Evolutionary conservation across 2,113 vertebrate genomes (phyloP).

Genomic region (Oryzias javanicus): DNA sequence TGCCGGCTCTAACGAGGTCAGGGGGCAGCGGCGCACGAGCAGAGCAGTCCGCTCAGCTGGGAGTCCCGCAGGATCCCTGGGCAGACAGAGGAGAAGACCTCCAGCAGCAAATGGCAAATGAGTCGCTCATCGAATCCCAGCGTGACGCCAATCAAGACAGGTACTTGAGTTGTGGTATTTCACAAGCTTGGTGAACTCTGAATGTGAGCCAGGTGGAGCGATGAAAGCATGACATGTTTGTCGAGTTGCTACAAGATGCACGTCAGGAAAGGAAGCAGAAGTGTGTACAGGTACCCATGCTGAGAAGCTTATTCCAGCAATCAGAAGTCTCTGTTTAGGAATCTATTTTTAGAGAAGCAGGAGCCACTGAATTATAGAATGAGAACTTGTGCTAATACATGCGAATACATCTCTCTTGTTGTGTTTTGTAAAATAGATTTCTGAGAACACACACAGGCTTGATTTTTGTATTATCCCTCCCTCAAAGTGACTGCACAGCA

Average conservation of each 20-base stretch:
- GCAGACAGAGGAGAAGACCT: conserved; percentile 56
- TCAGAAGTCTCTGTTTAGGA: conserved; percentile 69
- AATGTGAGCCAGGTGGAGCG: conserved; percentile 25
- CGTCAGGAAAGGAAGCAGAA: conserved; percentile 51
- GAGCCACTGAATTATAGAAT: conserved; percentile 74
- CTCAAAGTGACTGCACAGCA: conserved; percentile 1
- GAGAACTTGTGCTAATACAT: conserved; percentile 70
- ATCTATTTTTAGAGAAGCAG: conserved; percentile 72
- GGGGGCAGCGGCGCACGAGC: conserved; percentile 33
- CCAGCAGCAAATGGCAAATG: conserved; percentile 62
- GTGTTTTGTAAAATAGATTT: conserved; percentile 56
- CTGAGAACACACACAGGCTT: conserved; percentile 12
- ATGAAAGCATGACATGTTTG: conserved; percentile 62
- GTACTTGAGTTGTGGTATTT: conserved; percentile 50
- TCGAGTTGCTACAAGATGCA: conserved; percentile 55
- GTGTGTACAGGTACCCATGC: conserved; percentile 51
- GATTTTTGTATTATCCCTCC: conserved; percentile 11
- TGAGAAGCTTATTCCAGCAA: conserved; percentile 60
- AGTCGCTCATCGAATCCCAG: conserved; percentile 68
- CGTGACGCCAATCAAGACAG: conserved; percentile 69
- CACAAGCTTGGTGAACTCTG: conserved; percentile 23
- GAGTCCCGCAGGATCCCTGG: conserved; percentile 65
- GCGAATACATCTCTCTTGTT: conserved; percentile 77
- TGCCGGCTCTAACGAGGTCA: conserved; percentile 55
- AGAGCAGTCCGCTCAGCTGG: conserved; percentile 37